These are phyloP conservation scores for Brachionus paranguensis DNA, from an alignment of 1,140 invertebrate genomes.

Conservation along the genomic window DNA sequence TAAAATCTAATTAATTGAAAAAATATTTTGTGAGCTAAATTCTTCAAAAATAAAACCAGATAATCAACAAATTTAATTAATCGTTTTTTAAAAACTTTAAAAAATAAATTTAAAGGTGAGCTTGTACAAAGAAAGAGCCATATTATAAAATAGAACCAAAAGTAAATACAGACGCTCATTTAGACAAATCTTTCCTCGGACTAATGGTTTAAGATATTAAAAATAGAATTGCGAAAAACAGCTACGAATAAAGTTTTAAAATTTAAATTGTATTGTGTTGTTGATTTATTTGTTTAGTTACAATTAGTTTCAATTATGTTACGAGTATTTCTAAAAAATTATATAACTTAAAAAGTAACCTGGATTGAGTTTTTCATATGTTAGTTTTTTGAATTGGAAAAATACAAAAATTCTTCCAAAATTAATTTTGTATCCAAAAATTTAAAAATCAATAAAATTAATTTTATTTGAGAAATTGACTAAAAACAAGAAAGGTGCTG, in stretches of 20 bases:
- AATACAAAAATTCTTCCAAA: not conserved
- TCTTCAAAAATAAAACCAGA: not conserved
- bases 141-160: not conserved
- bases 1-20: not conserved
- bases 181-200: not conserved
- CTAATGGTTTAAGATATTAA: not conserved
- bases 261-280: not conserved
- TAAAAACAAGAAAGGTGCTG: not conserved
- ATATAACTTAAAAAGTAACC: not conserved
- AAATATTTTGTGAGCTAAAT: not conserved
- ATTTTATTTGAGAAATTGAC: not conserved
- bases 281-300: not conserved
- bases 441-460: not conserved
- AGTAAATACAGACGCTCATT: not conserved
- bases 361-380: not conserved
- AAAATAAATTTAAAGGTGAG: not conserved
- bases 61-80: not conserved
- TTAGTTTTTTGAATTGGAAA: not conserved
- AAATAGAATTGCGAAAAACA: not conserved
- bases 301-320: constrained; percentile 5
- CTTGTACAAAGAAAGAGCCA: not conserved
- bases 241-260: not conserved
- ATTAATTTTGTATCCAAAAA: not conserved
- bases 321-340: not conserved
- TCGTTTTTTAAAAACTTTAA: not conserved